Percentiles rank a stretch among this genome's conserved stretches.
Evolutionary conservation across 2,797 vertebrate species (phyloP).

Genomic region (Squalus acanthias): DNA sequence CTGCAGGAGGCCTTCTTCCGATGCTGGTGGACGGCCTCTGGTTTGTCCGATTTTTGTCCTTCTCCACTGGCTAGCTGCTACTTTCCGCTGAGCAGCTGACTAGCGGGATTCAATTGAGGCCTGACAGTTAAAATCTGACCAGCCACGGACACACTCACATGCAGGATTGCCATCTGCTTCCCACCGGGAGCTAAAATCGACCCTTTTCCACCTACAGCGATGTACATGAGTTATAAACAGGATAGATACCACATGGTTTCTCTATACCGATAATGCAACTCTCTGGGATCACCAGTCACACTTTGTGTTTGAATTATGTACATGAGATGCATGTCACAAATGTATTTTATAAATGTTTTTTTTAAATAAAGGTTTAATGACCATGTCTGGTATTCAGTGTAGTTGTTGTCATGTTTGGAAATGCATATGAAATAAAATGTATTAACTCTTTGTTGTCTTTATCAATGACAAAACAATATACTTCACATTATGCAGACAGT

Average conservation of each 20-base stretch:
- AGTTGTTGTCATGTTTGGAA: not conserved
- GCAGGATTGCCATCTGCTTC: not conserved
- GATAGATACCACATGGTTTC: not conserved
- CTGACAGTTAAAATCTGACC: not conserved
- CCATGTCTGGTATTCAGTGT: not conserved
- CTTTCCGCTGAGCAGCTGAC: not conserved
- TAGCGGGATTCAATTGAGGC: not conserved
- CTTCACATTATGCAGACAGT: not conserved
- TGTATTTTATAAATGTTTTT: not conserved
- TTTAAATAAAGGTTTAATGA: not conserved
- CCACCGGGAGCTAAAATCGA: not conserved
- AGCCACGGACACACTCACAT: not conserved
- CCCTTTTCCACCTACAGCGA: not conserved
- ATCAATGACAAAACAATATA: not conserved
- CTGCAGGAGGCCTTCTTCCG: not conserved
- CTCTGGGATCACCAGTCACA: not conserved
- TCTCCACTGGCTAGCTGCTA: not conserved
- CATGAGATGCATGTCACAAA: not conserved
- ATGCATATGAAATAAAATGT: conserved; percentile 3
- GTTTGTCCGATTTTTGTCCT: no score
- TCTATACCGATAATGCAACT: not conserved
- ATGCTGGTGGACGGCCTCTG: not conserved
- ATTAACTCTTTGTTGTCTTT: conserved; percentile 1
- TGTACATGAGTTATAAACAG: not conserved
- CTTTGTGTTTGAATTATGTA: not conserved